Evolutionary conservation across 2,888 invertebrate genomes (phyloP), one percentile per base, ranked within the genome.

Genomic region (Rhorus exstirpatorius): DNA sequence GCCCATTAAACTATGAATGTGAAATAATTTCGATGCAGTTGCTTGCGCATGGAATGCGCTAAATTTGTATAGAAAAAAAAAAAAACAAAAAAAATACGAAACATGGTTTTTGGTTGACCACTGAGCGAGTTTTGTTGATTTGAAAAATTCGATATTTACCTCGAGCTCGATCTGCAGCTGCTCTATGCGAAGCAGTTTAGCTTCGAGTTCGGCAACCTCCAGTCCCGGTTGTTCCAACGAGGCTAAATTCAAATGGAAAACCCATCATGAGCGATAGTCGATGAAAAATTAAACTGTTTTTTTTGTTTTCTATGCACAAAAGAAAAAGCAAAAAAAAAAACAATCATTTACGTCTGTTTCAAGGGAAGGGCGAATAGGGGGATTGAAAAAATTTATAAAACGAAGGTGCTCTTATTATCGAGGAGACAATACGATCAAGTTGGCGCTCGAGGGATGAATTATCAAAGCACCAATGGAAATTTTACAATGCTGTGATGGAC

Each of bases 151-250:
- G 6, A 31, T 31, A 10, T 85, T 90, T 91, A 95, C 95, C 94
- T 95, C 95, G 90, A 95, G 94, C 89, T 96, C 95, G 51, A 95
- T 95, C 88, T 95, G 94, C 65, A 95, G 91, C 90, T 95, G 95
- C 88, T 95, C 95, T 81, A 94, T 94, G 58, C 95, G 93, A 60
- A 95, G 93, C 83, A 95, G 93, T 90, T 95, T 95, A 17, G 95
- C 95, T 91, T 95, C 95, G 35, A 91, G 71, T 70, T 92, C 92
- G 1, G 91, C 88, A 26, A 90, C 91, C 79, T 92, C 93, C 67
- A 91, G 75, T 7, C 92, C 92, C 3, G 93, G 92, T 84, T 92
- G 92, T 38, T 90, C 89, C 87, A 93, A 77, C 1, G 93, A 92
- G 61, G 92, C 93, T 92, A 80, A 60, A 81, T 58, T 46, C 19